phyloP scores from a whole-genome alignment of 2,888 invertebrate genomes.

The Trilocha varians region DNA sequence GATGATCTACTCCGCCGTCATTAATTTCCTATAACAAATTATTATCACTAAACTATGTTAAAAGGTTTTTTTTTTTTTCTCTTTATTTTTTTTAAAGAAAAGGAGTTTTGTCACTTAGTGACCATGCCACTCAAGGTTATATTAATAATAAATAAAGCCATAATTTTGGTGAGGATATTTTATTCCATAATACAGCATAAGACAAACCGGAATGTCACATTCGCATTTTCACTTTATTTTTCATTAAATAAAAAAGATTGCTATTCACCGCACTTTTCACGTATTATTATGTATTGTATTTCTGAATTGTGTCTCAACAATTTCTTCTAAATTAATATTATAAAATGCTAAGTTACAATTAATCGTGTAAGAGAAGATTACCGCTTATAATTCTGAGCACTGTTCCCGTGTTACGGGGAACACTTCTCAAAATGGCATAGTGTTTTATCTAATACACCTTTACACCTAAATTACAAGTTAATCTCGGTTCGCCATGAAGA shows the following conservation, averaged over 20 bases:
- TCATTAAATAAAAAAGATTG: conserved; percentile 61
- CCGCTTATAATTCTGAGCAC: conserved; percentile 59
- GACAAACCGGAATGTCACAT: conserved; percentile 74
- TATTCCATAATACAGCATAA: conserved; percentile 74
- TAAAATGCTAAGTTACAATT: conserved; percentile 72
- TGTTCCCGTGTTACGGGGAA: conserved; percentile 44
- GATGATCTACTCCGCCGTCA: too few species aligned
- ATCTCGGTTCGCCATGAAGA: conserved; percentile 61
- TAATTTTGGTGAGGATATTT: conserved; percentile 69
- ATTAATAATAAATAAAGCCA: conserved; percentile 36
- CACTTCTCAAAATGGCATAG: conserved; percentile 59
- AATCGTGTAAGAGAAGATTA: conserved; percentile 68
- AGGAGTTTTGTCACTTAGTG: too few species aligned
- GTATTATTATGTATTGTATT: conserved; percentile 43
- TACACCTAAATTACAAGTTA: conserved; percentile 66
- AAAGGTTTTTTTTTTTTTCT: too few species aligned
- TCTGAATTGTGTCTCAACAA: conserved; percentile 57
- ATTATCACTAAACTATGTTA: too few species aligned
- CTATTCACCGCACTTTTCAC: conserved; percentile 59
- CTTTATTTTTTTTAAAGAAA: too few species aligned
- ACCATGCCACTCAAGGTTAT: not conserved
- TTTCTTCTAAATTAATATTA: conserved; percentile 70
- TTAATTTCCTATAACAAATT: too few species aligned
- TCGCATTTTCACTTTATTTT: conserved; percentile 59
- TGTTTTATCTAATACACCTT: conserved; percentile 64